Base-by-base conservation (phyloP, 2,888 invertebrate genomes). In the Euclidia mi region DNA sequence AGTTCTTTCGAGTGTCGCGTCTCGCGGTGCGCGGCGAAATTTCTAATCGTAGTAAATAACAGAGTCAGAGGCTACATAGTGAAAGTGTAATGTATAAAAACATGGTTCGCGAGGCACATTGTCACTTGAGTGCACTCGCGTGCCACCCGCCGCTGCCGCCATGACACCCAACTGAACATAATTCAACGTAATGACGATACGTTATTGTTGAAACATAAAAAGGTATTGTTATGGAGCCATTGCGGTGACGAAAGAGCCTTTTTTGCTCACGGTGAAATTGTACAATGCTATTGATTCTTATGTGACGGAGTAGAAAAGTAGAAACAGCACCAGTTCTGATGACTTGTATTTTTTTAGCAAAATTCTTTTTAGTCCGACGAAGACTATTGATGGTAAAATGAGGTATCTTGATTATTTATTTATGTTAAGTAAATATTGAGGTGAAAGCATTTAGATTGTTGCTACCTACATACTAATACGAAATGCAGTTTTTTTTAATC, bases 81-180 rank as follows among this genome's bases (percentile, higher is more conserved):
- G 84, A 84, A 84, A 84, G 84, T 82, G 65, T 67, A 66, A 59
- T 78, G 74, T 70, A 80, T 81, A 83, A 79, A 83, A 82, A 81
- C 82, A 76, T 68, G 72, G 74, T 70, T 72, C 40, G 57, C 50
- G 47, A 64, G 65, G 59, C 50, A 62, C 67, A 71, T 73, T 79
- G 80, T 77, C 76, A 79, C 76, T 73, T 50, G 34, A 67, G 63
- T 65, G 65, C 57, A 52, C 53, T 46, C 49, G 44, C 50, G 49
- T 48, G 55, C 28, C 11, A 18, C 17, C 32, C 41, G 46, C 35
- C 40, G 45, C 47, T 57, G 52, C 53, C 12, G 57, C 51, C 44
- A 35, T 66, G 57, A 68, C 66, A 59, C 49, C 51, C 20, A 65
- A 68, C 68, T 59, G 52, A 66, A 52, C 65, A 64, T 60, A 57